Evolutionary conservation across 2,797 vertebrate species (phyloP).

Genomic region (Poeciliopsis presidionis): DNA sequence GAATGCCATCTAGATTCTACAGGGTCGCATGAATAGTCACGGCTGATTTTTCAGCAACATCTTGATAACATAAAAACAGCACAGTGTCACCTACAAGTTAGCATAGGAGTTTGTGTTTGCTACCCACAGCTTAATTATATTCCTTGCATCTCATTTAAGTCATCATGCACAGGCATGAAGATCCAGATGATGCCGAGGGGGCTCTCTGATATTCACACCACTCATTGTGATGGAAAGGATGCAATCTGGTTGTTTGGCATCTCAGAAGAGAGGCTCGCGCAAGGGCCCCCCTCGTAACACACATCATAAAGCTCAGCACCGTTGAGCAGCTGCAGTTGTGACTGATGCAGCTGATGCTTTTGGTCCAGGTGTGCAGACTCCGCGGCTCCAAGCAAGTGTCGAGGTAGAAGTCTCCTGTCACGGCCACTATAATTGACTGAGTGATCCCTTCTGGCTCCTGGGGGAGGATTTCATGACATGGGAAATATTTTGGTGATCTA

Average conservation of each 20-base stretch:
- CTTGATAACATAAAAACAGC: too few relatives aligned
- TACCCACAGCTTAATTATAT: neutral
- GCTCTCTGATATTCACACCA: constrained; percentile 36
- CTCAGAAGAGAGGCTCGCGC: constrained; percentile 46
- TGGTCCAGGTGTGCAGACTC: constrained; percentile 60
- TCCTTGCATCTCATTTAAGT: constrained; percentile 6
- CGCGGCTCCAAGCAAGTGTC: constrained; percentile 30
- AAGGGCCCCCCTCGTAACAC: constrained; percentile 29
- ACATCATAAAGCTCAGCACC: constrained; percentile 52
- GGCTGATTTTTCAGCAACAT: neutral
- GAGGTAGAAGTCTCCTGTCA: constrained; percentile 25
- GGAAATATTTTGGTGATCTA: constrained; percentile 50
- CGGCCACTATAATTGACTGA: constrained; percentile 54
- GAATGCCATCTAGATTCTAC: too few relatives aligned
- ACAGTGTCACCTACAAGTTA: neutral
- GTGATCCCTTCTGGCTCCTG: constrained; percentile 43
- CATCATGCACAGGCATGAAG: neutral
- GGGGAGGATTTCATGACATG: constrained; percentile 48
- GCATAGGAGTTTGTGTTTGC: neutral
- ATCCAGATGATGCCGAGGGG: constrained; percentile 17
- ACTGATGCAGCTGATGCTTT: constrained; percentile 57
- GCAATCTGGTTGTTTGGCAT: constrained; percentile 58
- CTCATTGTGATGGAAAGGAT: constrained; percentile 38
- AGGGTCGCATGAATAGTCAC: too few relatives aligned
- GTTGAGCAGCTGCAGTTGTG: constrained; percentile 62